A percentile compares a stretch with the other conserved stretches of the same genome.
Conservation (phyloP, 2,888 invertebrate genomes). For the Pheosia tremula region DNA sequence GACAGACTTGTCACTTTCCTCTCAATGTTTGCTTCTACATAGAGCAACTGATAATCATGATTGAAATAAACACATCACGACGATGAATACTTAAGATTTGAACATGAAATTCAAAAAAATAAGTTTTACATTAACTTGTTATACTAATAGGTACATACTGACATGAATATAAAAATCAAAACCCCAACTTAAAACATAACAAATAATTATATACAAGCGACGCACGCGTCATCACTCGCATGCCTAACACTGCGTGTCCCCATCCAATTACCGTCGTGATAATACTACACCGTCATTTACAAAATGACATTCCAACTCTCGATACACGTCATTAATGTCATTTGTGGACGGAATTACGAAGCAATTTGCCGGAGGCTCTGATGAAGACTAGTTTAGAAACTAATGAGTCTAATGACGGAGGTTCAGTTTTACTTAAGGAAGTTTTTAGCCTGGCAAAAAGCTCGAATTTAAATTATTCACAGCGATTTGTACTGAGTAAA, state of each 20-base stretch:
- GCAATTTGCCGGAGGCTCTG: slow-evolving; percentile 55
- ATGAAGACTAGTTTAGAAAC: slow-evolving; percentile 37
- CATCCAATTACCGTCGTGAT: slow-evolving; percentile 57
- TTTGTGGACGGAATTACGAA: slow-evolving; percentile 66
- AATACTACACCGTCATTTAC: slow-evolving; percentile 64
- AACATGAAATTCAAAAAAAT: too few species aligned
- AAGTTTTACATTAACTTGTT: too few species aligned
- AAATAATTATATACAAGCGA: neutral
- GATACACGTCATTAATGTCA: slow-evolving; percentile 68
- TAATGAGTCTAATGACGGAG: slow-evolving; percentile 29
- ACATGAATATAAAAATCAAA: neutral
- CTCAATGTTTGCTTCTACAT: too few species aligned
- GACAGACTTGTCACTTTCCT: too few species aligned
- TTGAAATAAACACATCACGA: too few species aligned
- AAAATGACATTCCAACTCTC: slow-evolving; percentile 73
- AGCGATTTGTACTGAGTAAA: too few species aligned
- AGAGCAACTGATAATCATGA: too few species aligned
- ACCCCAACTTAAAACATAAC: neutral
- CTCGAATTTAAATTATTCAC: too few species aligned
- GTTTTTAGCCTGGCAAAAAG: too few species aligned
- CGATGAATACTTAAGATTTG: too few species aligned
- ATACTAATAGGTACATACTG: too few species aligned
- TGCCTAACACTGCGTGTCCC: slow-evolving; percentile 66
- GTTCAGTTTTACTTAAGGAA: neutral
- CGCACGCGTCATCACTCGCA: slow-evolving; percentile 38